Percentiles rank a stretch among this genome's conserved stretches.
phyloP scores from a whole-genome alignment of 2,888 invertebrate genomes.

The Sesia apiformis region DNA sequence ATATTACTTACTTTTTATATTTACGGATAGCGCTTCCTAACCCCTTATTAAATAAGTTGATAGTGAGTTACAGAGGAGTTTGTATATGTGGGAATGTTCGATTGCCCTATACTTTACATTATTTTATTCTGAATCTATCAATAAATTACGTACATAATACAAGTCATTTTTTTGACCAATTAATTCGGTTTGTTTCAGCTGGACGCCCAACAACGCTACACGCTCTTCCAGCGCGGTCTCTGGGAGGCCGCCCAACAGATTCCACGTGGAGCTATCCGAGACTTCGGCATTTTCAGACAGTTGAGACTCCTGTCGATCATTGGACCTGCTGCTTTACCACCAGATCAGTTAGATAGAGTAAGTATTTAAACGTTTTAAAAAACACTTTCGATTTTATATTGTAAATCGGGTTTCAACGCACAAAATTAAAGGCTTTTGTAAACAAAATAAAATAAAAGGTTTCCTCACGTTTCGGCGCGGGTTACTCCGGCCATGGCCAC shows the following conservation, averaged over 20 bases:
- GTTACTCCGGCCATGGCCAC: too few relatives aligned
- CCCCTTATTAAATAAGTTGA: too few relatives aligned
- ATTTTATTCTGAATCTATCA: not conserved
- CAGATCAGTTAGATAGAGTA: slow-evolving; percentile 88
- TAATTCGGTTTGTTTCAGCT: slow-evolving; percentile 70
- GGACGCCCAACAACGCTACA: slow-evolving; percentile 86
- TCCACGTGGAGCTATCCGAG: slow-evolving; percentile 78
- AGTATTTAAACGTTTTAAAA: slow-evolving; percentile 24
- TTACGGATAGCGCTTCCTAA: too few relatives aligned
- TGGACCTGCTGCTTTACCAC: slow-evolving; percentile 87
- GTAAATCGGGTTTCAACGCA: too few relatives aligned
- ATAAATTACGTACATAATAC: not conserved
- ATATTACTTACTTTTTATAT: too few relatives aligned
- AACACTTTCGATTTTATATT: not conserved
- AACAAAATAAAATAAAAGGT: too few relatives aligned
- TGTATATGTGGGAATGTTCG: not conserved
- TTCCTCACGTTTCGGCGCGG: too few relatives aligned
- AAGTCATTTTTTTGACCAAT: not conserved
- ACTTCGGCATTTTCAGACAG: slow-evolving; percentile 81
- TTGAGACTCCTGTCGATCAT: slow-evolving; percentile 84
- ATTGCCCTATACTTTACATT: not conserved
- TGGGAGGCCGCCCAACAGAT: slow-evolving; percentile 84
- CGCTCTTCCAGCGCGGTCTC: slow-evolving; percentile 86
- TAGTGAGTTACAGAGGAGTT: too few relatives aligned
- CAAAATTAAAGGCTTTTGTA: not conserved